These are phyloP conservation scores for Melozone crissalis DNA, from an alignment of 2,113 vertebrate genomes.

Conservation along the genomic window DNA sequence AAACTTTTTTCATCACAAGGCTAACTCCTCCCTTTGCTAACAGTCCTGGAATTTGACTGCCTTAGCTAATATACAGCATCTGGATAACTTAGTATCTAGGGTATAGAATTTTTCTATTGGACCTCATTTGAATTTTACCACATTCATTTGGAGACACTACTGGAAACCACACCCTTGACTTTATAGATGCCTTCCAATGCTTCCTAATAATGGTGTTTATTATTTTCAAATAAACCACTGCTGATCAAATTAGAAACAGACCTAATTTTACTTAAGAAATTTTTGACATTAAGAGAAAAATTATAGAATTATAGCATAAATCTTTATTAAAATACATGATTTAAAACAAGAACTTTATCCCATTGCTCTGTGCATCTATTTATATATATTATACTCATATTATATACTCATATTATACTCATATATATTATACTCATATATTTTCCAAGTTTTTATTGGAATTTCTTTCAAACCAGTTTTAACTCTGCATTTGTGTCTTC, in stretches of 20 bases:
- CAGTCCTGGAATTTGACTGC: neutral
- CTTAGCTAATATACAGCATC: neutral
- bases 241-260: neutral
- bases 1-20: neutral
- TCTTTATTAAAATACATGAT: neutral
- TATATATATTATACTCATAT: neutral
- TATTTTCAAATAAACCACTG: neutral
- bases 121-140: neutral
- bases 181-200: neutral
- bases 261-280: neutral
- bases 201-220: neutral
- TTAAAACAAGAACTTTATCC: neutral
- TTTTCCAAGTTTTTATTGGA: neutral
- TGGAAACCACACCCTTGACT: neutral
- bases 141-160: neutral
- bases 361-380: neutral
- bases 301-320: neutral
- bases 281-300: neutral
- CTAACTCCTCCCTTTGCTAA: neutral
- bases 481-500: neutral
- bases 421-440: neutral
- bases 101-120: neutral
- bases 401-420: neutral
- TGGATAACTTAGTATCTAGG: neutral
- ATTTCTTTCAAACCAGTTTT: neutral